Percentiles rank a stretch among this genome's conserved stretches.
These are phyloP conservation scores for Siniperca undulata DNA, from an alignment of 2,797 vertebrate genomes.

Conservation along the genomic window DNA sequence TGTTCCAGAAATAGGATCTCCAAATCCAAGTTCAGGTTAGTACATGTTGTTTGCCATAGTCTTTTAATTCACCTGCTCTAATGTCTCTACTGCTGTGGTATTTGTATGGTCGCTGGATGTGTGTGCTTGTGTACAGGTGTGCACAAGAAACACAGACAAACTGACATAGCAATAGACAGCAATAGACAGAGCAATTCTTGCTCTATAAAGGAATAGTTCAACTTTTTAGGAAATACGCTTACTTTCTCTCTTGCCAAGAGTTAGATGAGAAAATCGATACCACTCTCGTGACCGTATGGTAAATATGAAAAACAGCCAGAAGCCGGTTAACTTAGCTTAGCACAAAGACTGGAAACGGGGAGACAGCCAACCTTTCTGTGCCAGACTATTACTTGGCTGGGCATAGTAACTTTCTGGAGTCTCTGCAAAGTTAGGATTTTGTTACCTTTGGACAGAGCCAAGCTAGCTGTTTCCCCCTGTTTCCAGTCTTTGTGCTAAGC, in stretches of 20 bases:
- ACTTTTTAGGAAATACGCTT: not conserved
- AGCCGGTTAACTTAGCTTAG: not conserved
- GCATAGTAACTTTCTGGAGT: too few species aligned
- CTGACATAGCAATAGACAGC: not conserved
- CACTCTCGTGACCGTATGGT: not conserved
- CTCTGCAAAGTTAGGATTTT: not conserved
- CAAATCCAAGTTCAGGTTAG: conserved; percentile 99
- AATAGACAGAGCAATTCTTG: not conserved
- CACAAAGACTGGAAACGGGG: too few species aligned
- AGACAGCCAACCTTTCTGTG: too few species aligned
- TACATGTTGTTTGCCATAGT: conserved; percentile 83
- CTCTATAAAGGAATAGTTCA: conserved; percentile 5
- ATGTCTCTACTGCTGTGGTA: conserved; percentile 55
- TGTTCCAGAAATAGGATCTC: conserved; percentile 99
- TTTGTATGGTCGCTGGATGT: conserved; percentile 42
- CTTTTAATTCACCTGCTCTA: conserved; percentile 58
- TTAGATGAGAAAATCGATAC: not conserved
- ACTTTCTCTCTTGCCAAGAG: conserved; percentile 1
- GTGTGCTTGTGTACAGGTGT: conserved; percentile 23
- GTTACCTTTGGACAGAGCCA: not conserved
- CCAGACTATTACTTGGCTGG: too few species aligned
- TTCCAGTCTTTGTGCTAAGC: conserved; percentile 2
- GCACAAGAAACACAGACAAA: conserved; percentile 31
- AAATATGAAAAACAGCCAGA: not conserved
- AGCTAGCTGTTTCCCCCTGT: not conserved